phyloP scores from a whole-genome alignment of 2,888 invertebrate genomes.

The Tetranychus truncatus region DNA sequence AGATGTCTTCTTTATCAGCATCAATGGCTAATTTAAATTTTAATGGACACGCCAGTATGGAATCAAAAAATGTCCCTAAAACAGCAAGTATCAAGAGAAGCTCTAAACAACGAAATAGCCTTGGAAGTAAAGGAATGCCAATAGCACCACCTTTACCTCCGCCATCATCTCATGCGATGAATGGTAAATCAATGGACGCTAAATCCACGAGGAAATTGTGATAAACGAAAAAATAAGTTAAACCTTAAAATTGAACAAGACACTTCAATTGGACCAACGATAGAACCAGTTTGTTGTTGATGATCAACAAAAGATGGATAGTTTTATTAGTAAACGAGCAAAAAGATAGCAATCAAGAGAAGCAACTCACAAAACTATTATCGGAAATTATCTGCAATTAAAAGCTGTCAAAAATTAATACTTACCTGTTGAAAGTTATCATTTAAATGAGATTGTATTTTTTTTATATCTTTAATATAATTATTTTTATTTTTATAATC shows the following conservation, averaged over 20 bases:
- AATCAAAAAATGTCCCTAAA: slow-evolving; percentile 3
- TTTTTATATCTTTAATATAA: too few species aligned
- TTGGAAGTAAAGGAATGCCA: background rate
- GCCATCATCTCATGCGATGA: background rate
- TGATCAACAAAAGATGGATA: too few species aligned
- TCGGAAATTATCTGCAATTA: too few species aligned
- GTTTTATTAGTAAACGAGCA: too few species aligned
- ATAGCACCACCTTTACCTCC: background rate
- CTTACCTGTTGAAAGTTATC: too few species aligned
- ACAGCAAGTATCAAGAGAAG: slow-evolving; percentile 9
- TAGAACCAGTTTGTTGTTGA: background rate
- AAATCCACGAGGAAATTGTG: background rate
- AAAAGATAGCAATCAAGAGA: too few species aligned
- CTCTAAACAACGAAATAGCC: slow-evolving; percentile 2
- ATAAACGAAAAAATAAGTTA: background rate
- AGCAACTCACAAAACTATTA: too few species aligned
- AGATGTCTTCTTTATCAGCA: background rate
- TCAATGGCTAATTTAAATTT: slow-evolving; percentile 7
- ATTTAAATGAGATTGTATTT: too few species aligned
- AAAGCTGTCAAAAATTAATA: too few species aligned
- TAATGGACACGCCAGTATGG: background rate
- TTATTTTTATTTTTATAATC: too few species aligned
- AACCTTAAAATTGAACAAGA: background rate
- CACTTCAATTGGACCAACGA: background rate
- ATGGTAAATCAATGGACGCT: background rate